Evolutionary conservation across 2,797 vertebrate genomes (phyloP).

Genomic region (Columba guinea): DNA sequence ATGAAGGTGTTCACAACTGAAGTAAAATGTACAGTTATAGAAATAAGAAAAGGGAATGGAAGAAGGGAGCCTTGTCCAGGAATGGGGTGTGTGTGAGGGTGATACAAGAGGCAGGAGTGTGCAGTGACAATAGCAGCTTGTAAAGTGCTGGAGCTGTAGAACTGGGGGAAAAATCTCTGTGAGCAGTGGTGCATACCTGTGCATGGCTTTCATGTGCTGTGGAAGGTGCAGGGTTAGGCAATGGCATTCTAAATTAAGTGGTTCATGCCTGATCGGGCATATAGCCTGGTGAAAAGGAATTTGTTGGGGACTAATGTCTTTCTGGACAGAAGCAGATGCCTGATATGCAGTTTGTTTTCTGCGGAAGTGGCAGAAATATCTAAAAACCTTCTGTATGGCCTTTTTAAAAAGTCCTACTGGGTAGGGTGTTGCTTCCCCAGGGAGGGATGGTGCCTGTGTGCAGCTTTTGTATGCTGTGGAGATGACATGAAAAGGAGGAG

Average conservation of each 20-base stretch:
- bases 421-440: background rate
- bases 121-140: background rate
- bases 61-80: background rate
- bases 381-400: no score
- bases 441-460: background rate
- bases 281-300: background rate
- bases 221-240: background rate
- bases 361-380: background rate
- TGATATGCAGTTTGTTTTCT: background rate
- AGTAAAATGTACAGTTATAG: background rate
- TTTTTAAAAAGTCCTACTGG: background rate
- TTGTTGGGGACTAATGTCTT: background rate
- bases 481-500: background rate
- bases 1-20: accelerated
- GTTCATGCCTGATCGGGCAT: background rate
- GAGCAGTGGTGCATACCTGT: background rate
- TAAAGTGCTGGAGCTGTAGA: background rate
- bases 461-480: background rate
- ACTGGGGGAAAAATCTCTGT: background rate
- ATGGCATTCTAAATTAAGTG: background rate
- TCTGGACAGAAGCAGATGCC: background rate
- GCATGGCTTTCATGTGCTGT: background rate
- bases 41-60: background rate
- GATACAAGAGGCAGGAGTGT: background rate
- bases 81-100: background rate